Conservation (phyloP, 2,888 invertebrate species). For the Protodeltote pygarga region DNA sequence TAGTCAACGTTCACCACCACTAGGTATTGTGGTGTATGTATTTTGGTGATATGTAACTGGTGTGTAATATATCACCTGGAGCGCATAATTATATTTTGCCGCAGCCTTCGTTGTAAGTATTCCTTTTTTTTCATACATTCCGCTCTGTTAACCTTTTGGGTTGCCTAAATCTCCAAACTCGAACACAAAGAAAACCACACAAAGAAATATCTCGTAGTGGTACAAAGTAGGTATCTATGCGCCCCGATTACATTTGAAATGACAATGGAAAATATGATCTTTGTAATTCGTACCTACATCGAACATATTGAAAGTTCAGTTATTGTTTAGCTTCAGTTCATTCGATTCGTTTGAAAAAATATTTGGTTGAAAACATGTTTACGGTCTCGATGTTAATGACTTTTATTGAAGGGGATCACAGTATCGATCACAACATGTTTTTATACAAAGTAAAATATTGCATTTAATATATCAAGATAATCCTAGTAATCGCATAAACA, state of each 20-base stretch:
- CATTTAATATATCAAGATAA: no score
- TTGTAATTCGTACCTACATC: not conserved
- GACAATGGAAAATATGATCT: constrained; percentile 1
- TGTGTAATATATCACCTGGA: constrained; percentile 7
- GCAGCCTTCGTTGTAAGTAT: not conserved
- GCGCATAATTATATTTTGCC: constrained; percentile 9
- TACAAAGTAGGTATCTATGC: not conserved
- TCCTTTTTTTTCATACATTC: constrained; percentile 12
- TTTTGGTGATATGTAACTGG: no score
- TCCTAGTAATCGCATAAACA: no score
- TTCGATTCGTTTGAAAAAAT: constrained; percentile 11
- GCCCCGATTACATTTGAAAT: constrained; percentile 5
- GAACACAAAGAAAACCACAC: no score
- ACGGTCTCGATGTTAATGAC: constrained; percentile 29
- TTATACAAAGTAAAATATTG: constrained; percentile 20
- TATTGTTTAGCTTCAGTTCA: constrained; percentile 19
- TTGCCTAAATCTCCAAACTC: not conserved
- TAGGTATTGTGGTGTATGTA: no score
- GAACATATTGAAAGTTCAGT: constrained; percentile 5
- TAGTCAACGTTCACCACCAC: no score
- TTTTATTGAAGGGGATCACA: constrained; percentile 24
- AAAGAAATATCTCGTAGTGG: not conserved
- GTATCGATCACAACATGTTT: constrained; percentile 25
- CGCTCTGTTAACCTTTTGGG: constrained; percentile 27
- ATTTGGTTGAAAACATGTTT: constrained; percentile 39